Percentiles rank a stretch among this genome's conserved stretches.
Conservation (phyloP, 2,113 vertebrate genomes). For the Cryptotis parvus region DNA sequence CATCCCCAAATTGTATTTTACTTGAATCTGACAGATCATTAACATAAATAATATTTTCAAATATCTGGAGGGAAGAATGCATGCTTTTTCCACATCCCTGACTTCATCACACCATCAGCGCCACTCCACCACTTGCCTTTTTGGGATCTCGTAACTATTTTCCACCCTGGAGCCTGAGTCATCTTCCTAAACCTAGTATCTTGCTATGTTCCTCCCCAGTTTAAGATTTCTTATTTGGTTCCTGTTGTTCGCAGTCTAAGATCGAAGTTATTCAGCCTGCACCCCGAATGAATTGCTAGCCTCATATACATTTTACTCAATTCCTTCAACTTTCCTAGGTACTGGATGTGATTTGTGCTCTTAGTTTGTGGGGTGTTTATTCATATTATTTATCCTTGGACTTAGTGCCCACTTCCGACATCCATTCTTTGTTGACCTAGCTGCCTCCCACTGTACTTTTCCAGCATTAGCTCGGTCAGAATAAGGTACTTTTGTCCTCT, state of each 20-base stretch:
- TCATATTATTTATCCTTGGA: neutral
- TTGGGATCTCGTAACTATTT: neutral
- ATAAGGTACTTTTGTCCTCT: neutral
- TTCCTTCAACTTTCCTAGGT: neutral
- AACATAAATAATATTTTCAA: neutral
- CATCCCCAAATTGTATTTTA: neutral
- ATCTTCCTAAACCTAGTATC: neutral
- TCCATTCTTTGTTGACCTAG: neutral
- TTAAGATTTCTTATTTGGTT: neutral
- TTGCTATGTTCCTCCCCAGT: neutral
- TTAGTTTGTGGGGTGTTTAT: fast-evolving
- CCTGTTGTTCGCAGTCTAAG: neutral
- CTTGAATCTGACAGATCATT: neutral
- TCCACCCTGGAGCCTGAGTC: neutral
- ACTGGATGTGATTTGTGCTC: neutral
- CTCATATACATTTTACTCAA: neutral
- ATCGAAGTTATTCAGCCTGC: neutral
- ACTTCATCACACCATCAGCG: neutral
- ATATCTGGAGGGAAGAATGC: neutral
- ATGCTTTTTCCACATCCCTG: neutral
- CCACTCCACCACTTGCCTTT: neutral
- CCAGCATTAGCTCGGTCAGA: neutral
- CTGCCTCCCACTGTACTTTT: neutral
- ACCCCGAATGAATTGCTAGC: neutral
- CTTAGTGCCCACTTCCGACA: neutral